Conservation (phyloP, 2,113 vertebrate genomes). For the Odontophorus gujanensis region DNA sequence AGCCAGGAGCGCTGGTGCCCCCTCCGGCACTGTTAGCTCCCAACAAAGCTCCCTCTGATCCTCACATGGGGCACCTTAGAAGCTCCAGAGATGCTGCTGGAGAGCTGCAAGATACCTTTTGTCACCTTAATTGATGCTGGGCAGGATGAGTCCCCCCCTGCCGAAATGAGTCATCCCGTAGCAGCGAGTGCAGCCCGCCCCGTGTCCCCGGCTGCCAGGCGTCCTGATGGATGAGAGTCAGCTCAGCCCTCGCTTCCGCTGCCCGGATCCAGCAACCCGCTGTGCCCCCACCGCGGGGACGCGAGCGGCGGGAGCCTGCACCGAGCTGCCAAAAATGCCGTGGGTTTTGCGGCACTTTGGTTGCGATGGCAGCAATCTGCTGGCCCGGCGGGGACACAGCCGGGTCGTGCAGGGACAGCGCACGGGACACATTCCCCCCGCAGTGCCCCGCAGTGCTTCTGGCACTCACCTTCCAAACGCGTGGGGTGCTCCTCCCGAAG, state of each 20-base stretch:
- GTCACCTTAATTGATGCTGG: not conserved
- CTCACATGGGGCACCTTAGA: not conserved
- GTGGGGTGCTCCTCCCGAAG: not conserved
- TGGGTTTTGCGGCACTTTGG: rapidly evolving
- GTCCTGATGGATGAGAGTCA: not conserved
- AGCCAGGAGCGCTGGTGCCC: not conserved
- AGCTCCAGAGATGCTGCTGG: not conserved
- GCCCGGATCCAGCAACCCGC: not conserved
- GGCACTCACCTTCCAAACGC: not conserved
- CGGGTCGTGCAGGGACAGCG: rapidly evolving
- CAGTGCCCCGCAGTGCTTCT: rapidly evolving
- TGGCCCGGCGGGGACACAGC: rapidly evolving
- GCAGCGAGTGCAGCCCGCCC: not conserved
- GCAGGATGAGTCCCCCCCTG: not conserved
- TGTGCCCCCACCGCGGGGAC: rapidly evolving
- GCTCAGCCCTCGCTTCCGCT: not conserved
- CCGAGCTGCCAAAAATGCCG: rapidly evolving
- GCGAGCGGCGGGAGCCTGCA: not conserved
- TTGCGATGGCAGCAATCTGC: rapidly evolving
- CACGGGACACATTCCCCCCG: rapidly evolving
- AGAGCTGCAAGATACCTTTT: not conserved
- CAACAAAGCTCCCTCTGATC: not conserved
- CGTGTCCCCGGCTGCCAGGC: not conserved
- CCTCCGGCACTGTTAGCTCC: not conserved
- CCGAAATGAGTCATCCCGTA: not conserved